Evolutionary conservation across 2,888 invertebrate genomes (phyloP).

Genomic region (Silvanus unidentatus): DNA sequence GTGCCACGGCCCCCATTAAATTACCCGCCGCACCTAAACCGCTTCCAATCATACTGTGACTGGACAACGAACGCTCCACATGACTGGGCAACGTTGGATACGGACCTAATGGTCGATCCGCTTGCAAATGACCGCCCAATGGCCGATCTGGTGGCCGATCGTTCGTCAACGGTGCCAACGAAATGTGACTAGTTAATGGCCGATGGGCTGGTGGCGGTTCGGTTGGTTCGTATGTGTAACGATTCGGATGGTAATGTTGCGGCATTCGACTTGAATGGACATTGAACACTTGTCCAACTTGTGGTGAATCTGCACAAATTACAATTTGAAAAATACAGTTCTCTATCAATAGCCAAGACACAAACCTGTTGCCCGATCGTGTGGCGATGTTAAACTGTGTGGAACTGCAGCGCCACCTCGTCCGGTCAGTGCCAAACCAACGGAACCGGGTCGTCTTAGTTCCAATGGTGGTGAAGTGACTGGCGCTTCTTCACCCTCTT

Average conservation of each 20-base stretch:
- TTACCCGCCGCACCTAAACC: slow-evolving; percentile 45
- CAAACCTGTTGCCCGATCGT: slow-evolving; percentile 59
- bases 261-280: slow-evolving; percentile 50
- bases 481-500: slow-evolving; percentile 47
- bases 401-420: slow-evolving; percentile 58
- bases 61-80: slow-evolving; percentile 33
- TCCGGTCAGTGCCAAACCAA: slow-evolving; percentile 44
- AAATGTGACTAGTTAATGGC: slow-evolving; percentile 44
- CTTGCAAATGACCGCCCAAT: slow-evolving; percentile 29
- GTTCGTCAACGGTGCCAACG: slow-evolving; percentile 38
- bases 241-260: slow-evolving; percentile 44
- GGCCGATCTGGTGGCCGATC: slow-evolving; percentile 40
- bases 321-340: too few relatives aligned
- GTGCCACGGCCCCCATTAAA: slow-evolving; percentile 42
- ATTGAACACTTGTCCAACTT: slow-evolving; percentile 60
- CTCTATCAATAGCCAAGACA: too few relatives aligned
- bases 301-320: slow-evolving; percentile 57
- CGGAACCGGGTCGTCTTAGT: slow-evolving; percentile 56
- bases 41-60: slow-evolving; percentile 43
- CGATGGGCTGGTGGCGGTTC: slow-evolving; percentile 59
- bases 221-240: slow-evolving; percentile 55
- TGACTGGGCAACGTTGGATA: slow-evolving; percentile 35
- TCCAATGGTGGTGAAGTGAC: slow-evolving; percentile 61
- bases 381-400: slow-evolving; percentile 63
- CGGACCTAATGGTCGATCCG: slow-evolving; percentile 33